Base-by-base conservation (phyloP, 2,888 invertebrate genomes). In the Periphyllus acericola region DNA sequence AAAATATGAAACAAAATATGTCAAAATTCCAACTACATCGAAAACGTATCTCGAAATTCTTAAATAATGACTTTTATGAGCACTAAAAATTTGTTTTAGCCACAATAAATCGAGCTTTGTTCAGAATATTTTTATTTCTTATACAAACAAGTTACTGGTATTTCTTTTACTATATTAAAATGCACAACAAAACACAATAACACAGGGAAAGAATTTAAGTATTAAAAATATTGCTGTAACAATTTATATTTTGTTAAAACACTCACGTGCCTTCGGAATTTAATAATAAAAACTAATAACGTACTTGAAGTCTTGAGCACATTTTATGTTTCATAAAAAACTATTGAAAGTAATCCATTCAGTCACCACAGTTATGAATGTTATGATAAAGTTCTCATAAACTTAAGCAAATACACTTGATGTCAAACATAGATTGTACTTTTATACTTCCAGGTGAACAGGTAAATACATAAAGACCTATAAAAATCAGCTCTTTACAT, bases 401-500 rank as follows among this genome's bases (percentile, higher is more conserved):
- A 19, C 17, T 32, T 72, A 3, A 34, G 5, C 6, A 11, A 32
- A 76, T 46, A 81, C 29, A n/a, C 11, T 40, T 46, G 19, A 6
- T 34, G 46, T 29, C 6, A 76, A n/a, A 46, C 46, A 14, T n/a
- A 76, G 4, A 75, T 55, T 25, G 36, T 34, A 72, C 9, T 72
- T 36, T 21, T 36, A 19, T 71, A 71, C 68, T 78, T 79, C 71
- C 79, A 86, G 79, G 79, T 36, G 52, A 36, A 55, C 71, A 79
- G 79, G 79, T 36, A 55, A 36, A 79, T 25, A 60, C 1, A 25
- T 19, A 25, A 66, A 60, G 4, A 21, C 0, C 32, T 71, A 72
- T n/a, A 46, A 66, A 84, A 84, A 76, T 76, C 74, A 14, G 36
- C 4, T 74, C n/a, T 75, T 85, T 78, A 66, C n/a, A n/a, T n/a